These are phyloP conservation scores for Sarcophaga peregrina DNA, from an alignment of 1,140 invertebrate species.

Conservation along the genomic window DNA sequence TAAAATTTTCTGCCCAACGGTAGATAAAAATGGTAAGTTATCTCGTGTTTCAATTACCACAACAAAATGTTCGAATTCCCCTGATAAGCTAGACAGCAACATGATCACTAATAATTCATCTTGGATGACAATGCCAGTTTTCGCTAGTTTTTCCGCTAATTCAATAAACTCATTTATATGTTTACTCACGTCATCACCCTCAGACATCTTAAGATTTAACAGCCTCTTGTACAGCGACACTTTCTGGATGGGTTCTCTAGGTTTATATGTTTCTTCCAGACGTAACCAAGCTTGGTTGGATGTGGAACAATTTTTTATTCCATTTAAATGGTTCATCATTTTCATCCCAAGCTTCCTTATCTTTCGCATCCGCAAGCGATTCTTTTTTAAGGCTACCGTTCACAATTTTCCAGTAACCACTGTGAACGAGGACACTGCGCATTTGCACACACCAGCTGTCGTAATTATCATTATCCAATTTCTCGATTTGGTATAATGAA, in stretches of 20 bases:
- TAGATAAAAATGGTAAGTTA: slow-evolving; percentile 7
- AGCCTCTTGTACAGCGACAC: slow-evolving; percentile 30
- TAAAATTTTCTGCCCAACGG: slow-evolving; percentile 28
- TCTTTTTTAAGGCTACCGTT: neutral
- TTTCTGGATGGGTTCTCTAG: slow-evolving; percentile 5
- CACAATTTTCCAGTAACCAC: neutral
- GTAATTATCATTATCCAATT: slow-evolving; percentile 17
- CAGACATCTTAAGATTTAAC: neutral
- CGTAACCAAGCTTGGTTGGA: slow-evolving; percentile 24
- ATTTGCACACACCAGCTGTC: slow-evolving; percentile 40
- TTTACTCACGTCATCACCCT: neutral
- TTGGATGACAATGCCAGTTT: slow-evolving; percentile 41
- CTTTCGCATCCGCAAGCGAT: neutral
- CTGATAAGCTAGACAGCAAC: slow-evolving; percentile 16
- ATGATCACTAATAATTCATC: slow-evolving; percentile 44
- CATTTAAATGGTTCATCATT: neutral
- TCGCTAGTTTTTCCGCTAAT: slow-evolving; percentile 34
- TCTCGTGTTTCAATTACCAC: slow-evolving; percentile 44
- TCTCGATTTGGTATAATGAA: neutral
- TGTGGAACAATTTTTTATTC: slow-evolving; percentile 21
- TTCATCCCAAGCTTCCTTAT: neutral
- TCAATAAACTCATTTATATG: slow-evolving; percentile 35
- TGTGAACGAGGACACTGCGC: slow-evolving; percentile 39
- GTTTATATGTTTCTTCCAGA: slow-evolving; percentile 26
- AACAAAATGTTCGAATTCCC: slow-evolving; percentile 44